A percentile compares a stretch with the other conserved stretches of the same genome.
Evolutionary conservation across 1,140 invertebrate species (phyloP).

Genomic region (Pogonognathellus flavescens): DNA sequence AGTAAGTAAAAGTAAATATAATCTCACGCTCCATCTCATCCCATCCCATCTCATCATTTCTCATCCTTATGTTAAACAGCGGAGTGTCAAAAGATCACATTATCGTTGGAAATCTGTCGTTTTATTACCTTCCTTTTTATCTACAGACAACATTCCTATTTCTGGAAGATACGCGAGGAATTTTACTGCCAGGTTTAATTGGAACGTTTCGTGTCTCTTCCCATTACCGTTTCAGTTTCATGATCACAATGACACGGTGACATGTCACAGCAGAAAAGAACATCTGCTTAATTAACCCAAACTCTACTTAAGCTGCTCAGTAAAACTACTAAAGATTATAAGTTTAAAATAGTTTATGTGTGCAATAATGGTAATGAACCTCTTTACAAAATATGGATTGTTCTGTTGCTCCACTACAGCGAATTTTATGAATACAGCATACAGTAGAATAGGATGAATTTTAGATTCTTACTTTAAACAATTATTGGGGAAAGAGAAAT

Average conservation of each 20-base stretch:
- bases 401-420: no score
- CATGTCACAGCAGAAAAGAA: neutral
- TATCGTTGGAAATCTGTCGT: slow-evolving; percentile 29
- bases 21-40: neutral
- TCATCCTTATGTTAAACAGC: neutral
- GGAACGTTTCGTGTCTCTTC: neutral
- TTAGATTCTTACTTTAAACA: no score
- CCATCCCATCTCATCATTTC: neutral
- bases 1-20: neutral
- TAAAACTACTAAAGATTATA: no score
- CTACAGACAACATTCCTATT: slow-evolving; percentile 11
- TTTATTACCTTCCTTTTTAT: slow-evolving; percentile 31
- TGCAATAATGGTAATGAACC: no score
- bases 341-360: no score
- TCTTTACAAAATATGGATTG: no score
- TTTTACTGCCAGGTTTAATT: slow-evolving; percentile 27
- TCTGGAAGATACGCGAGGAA: neutral
- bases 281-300: neutral
- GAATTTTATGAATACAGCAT: no score
- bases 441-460: no score
- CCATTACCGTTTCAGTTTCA: neutral
- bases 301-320: neutral
- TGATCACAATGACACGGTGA: neutral
- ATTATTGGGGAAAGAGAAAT: no score
- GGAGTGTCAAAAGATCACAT: slow-evolving; percentile 27